These are phyloP conservation scores for Electrophaes corylata DNA, from an alignment of 2,888 invertebrate species.

Conservation along the genomic window DNA sequence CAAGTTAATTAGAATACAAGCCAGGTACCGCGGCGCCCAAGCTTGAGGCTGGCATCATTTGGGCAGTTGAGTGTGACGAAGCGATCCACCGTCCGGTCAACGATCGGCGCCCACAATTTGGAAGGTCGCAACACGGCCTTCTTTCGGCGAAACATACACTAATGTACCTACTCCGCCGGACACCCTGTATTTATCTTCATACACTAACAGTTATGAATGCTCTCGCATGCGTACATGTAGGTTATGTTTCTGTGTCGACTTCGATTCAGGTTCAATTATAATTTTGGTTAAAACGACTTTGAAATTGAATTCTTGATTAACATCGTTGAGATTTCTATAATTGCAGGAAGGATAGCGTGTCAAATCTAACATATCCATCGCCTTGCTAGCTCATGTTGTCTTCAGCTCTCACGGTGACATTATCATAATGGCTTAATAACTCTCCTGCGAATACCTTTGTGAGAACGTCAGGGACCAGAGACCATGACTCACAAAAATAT, in stretches of 20 bases:
- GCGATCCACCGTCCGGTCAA: constrained; percentile 64
- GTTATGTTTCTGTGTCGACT: constrained; percentile 78
- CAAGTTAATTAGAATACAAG: constrained; percentile 45
- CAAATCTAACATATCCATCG: constrained; percentile 56
- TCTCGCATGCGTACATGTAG: constrained; percentile 79
- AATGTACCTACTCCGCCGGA: constrained; percentile 59
- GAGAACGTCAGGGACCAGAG: constrained; percentile 65
- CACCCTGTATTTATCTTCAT: constrained; percentile 78
- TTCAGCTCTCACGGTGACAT: constrained; percentile 71
- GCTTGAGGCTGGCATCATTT: constrained; percentile 42
- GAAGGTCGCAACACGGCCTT: constrained; percentile 82
- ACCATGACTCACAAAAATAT: constrained; percentile 63
- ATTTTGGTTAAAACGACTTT: constrained; percentile 61
- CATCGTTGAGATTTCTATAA: constrained; percentile 51
- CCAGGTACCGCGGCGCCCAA: constrained; percentile 42
- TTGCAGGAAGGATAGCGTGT: constrained; percentile 58
- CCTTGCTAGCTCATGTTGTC: constrained; percentile 44
- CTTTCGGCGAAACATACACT: constrained; percentile 70
- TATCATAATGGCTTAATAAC: constrained; percentile 71
- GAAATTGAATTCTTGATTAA: constrained; percentile 59
- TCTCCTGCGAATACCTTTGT: constrained; percentile 73
- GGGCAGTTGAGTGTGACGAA: constrained; percentile 56
- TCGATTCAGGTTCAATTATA: constrained; percentile 65
- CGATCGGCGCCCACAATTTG: constrained; percentile 73
- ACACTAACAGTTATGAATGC: constrained; percentile 77